Evolutionary conservation across 2,888 invertebrate species (phyloP).

Genomic region (Calameuta pallipes): DNA sequence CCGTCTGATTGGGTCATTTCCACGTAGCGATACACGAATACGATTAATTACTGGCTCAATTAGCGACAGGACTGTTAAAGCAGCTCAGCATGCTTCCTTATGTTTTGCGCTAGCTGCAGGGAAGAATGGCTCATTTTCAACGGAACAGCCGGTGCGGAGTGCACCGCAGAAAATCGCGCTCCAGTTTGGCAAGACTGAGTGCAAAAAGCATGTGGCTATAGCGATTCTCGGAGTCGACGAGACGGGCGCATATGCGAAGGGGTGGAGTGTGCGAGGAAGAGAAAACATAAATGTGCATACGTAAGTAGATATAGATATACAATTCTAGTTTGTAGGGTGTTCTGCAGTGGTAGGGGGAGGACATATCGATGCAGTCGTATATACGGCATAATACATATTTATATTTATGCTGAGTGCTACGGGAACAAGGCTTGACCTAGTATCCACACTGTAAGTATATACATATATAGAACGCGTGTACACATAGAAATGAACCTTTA

Average conservation of each 20-base stretch:
- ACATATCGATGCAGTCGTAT: background rate
- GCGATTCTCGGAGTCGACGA: background rate
- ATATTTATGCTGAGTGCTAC: constrained; percentile 23
- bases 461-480: background rate
- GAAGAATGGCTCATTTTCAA: background rate
- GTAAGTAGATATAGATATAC: background rate
- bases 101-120: background rate
- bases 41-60: background rate
- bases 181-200: background rate
- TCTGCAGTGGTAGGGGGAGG: background rate
- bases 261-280: background rate
- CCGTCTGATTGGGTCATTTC: background rate
- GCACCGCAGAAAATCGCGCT: constrained; percentile 4
- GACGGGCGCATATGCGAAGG: background rate
- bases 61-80: background rate
- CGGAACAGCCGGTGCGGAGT: background rate
- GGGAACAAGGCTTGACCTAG: constrained; percentile 22
- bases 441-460: constrained; percentile 8
- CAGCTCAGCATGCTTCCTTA: background rate
- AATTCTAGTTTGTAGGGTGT: background rate
- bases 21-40: background rate
- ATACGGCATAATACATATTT: constrained; percentile 21
- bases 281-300: background rate
- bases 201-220: background rate
- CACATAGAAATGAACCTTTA: background rate